These are phyloP conservation scores for Passer montanus DNA, from an alignment of 2,113 vertebrate genomes.

Conservation along the genomic window DNA sequence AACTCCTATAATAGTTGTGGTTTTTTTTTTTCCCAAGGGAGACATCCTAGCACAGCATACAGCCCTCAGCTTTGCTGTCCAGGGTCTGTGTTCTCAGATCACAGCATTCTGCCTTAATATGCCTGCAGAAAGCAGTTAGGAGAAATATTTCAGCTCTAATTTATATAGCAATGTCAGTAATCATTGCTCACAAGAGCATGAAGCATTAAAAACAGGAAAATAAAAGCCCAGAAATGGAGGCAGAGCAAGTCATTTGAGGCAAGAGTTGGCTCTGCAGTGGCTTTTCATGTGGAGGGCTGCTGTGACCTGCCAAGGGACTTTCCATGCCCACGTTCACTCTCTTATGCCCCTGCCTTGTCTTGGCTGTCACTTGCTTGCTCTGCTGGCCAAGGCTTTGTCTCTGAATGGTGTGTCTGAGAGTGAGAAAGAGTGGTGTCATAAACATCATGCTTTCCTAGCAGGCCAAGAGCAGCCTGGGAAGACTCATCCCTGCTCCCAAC, in stretches of 20 bases:
- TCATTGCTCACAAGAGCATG: not conserved
- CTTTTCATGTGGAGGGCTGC: not conserved
- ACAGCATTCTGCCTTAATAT: not conserved
- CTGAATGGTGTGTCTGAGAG: not conserved
- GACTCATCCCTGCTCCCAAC: not conserved
- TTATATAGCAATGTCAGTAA: not conserved
- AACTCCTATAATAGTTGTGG: not conserved
- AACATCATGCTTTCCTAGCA: not conserved
- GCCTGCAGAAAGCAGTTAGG: not conserved
- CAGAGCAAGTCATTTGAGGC: not conserved
- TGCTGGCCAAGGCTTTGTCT: not conserved
- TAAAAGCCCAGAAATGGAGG: not conserved
- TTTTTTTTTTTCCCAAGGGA: not conserved
- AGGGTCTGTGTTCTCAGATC: not conserved
- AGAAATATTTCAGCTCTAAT: not conserved
- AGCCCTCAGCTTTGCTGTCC: not conserved
- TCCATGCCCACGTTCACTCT: not conserved
- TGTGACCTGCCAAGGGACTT: not conserved
- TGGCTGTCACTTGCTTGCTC: not conserved
- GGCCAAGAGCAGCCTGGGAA: not conserved
- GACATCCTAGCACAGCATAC: not conserved
- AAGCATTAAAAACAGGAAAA: not conserved
- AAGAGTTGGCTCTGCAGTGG: accelerated
- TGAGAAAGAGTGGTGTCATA: not conserved
- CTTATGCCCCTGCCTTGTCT: not conserved